Base-by-base conservation (phyloP, 2,888 invertebrate genomes). In the Rhagophthalmus giganteus region DNA sequence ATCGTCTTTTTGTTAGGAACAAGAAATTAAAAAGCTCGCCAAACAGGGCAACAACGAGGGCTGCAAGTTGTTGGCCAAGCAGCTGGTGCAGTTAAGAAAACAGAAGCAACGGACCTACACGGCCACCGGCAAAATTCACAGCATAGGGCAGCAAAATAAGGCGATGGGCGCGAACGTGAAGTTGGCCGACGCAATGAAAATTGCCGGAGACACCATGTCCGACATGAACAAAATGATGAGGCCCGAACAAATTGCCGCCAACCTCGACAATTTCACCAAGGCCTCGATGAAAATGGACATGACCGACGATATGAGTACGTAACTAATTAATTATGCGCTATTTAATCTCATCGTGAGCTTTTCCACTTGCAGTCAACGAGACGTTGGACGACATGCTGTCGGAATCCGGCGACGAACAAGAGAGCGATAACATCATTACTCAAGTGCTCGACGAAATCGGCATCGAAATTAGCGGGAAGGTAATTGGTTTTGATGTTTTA, bases 401-500 rank as follows among this genome's bases (percentile, higher is more conserved):
- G 26, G 94, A 91, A 64, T 92, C 92, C 6, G 94, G 87, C 0
- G 95, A 95, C 73, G 94, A 95, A 72, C 87, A 88, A 60, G 94
- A 94, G 74, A 82, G 87, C 64, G 90, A 94, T 68, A 86, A 86
- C 58, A 85, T 96, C 75, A 88, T 95, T n/a, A 85, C 81, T 67
- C 83, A 91, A 76, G 93, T 95, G 27, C 80, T 95, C n/a, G 95
- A 95, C 76, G 95, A 96, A 77, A 95, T 96, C 66, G 95, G 95
- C 56, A 95, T 96, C 73, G 95, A 96, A 76, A 86, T 94, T 56
- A 88, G 89, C 59, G 91, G 90, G 65, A 90, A 93, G 82, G 90
- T 90, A 72, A 71, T 64, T 16, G 33, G 33, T 10, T 9, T 5
- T 14, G 2, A 4, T 13, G 6, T 13, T 33, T 33, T 7, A 2